Evolutionary conservation across 37 sponge, comb jelly and placozoan species (phyloP), one percentile per base, ranked within the genome.

Genomic region (Ephydatia muelleri): DNA sequence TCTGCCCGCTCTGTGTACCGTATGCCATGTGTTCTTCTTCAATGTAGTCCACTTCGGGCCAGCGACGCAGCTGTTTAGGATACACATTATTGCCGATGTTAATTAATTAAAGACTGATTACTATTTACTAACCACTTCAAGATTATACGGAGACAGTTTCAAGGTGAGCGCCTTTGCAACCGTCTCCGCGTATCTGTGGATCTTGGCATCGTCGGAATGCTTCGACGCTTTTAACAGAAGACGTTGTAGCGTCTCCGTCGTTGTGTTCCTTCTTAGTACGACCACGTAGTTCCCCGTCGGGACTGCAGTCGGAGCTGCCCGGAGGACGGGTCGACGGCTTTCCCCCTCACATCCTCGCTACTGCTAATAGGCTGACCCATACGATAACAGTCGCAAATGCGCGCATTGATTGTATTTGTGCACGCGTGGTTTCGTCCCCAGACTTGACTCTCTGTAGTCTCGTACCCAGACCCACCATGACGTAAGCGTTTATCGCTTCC

Each of bases 271-370:
- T 29, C 40, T 38, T 8, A 77, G 77, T 19, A 77, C 77, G 77
- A 77, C 77, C 22, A 77, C 40, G 77, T 77, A 48, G 27, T 48
- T 25, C 47, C 77, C 77, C 16, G 77, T 77, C 80, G 80, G 81
- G 26, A 82, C 80, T 22, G 49, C 77, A 47, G 83, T 79, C 0
- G 77, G 25, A 29, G 32, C 82, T 28, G 82, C 86, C 2, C 76
- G 84, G 40, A 85, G 64, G 30, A 90, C n/a, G 22, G 90, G 90
- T 26, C 86, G 75, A 16, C 65, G 76, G 49, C 84, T 74, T 49
- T 27, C 81, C 70, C 5, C 69, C 13, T 1, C n/a, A 23, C 57
- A 57, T 57, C 9, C 57, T 11, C 16, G 57, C 57, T 21, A 21
- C 57, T 11, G 16, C 6, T 21, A 57, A 43, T 11, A 43, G 8